These are phyloP conservation scores for Chaunax sp. DNA, from an alignment of 2,797 vertebrate species.

Conservation along the genomic window DNA sequence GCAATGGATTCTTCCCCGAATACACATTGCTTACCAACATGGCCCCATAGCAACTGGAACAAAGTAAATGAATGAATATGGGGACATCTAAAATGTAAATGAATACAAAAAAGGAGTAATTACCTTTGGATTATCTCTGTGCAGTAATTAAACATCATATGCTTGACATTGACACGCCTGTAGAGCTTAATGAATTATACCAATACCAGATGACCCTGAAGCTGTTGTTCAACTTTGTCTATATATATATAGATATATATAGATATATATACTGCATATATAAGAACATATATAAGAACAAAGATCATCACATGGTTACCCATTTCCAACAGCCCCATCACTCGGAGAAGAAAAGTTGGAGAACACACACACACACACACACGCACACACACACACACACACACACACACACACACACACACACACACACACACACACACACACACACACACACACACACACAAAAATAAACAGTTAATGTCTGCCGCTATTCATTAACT, in stretches of 20 bases:
- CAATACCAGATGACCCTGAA: conserved; percentile 56
- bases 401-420: no score
- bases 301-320: conserved; percentile 58
- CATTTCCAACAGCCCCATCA: conserved; percentile 50
- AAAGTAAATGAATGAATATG: conserved; percentile 62
- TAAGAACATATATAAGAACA: no score
- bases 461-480: conserved; percentile 55
- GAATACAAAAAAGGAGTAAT: conserved; percentile 73
- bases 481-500: conserved; percentile 74
- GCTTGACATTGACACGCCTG: conserved; percentile 65
- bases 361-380: conserved; percentile 22
- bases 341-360: conserved; percentile 55
- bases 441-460: no score
- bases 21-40: conserved; percentile 23
- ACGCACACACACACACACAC: no score
- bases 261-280: no score
- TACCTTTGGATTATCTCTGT: conserved; percentile 73
- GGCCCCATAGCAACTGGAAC: conserved; percentile 45
- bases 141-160: conserved; percentile 73
- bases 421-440: no score
- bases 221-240: conserved; percentile 60
- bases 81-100: conserved; percentile 69
- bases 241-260: no score
- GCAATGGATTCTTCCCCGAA: conserved; percentile 38
- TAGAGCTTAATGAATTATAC: conserved; percentile 66